Evolutionary conservation across 2,888 invertebrate genomes (phyloP).

Genomic region (Drosophila subsilvestris): DNA sequence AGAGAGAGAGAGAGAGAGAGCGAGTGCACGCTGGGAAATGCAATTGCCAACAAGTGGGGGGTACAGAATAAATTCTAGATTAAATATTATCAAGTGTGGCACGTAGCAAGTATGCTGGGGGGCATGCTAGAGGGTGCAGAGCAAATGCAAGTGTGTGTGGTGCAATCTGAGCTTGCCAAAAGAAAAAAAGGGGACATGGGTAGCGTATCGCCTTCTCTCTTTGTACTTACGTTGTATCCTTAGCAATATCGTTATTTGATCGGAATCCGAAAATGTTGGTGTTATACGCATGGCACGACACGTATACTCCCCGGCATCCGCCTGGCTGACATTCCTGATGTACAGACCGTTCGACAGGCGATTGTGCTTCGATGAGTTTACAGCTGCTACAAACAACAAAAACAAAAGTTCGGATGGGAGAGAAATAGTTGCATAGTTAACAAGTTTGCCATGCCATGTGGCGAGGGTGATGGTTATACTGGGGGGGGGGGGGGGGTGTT

Average conservation of each 20-base stretch:
- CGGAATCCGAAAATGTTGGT: conserved; percentile 85
- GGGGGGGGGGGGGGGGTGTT: too few species aligned
- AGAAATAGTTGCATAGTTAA: conserved; percentile 35
- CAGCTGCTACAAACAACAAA: conserved; percentile 60
- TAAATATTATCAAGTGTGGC: conserved; percentile 54
- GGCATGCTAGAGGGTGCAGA: background rate
- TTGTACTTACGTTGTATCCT: conserved; percentile 86
- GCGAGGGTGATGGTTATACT: background rate
- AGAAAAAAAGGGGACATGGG: background rate
- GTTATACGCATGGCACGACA: conserved; percentile 86
- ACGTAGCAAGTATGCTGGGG: conserved; percentile 24
- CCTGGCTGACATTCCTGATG: conserved; percentile 85
- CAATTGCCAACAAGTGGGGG: conserved; percentile 45
- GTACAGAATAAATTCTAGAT: conserved; percentile 50
- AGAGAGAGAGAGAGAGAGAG: background rate
- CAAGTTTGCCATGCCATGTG: conserved; percentile 27
- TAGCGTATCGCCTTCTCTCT: conserved; percentile 3
- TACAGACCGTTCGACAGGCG: conserved; percentile 85
- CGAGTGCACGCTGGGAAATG: conserved; percentile 10
- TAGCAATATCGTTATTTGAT: conserved; percentile 85
- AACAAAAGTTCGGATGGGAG: background rate
- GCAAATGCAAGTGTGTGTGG: conserved; percentile 1
- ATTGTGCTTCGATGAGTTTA: conserved; percentile 84
- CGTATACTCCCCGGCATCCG: conserved; percentile 86
- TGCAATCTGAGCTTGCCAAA: conserved; percentile 9